Percentiles rank a stretch among this genome's conserved stretches.
phyloP scores from a whole-genome alignment of 2,888 invertebrate genomes.

The Lacanobia wlatinum region DNA sequence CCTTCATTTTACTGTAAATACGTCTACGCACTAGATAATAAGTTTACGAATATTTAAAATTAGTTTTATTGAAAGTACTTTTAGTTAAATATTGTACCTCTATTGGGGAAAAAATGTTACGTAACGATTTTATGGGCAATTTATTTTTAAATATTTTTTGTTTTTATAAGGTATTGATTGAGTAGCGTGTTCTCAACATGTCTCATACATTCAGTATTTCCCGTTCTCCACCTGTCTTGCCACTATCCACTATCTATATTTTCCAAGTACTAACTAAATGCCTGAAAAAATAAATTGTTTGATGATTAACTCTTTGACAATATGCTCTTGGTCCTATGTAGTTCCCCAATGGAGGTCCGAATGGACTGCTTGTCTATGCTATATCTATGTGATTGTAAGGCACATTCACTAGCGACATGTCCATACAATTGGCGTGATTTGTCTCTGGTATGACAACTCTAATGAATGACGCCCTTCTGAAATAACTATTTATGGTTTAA shows the following conservation, averaged over 20 bases:
- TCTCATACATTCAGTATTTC: conserved; percentile 9
- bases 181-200: not conserved
- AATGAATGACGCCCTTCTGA: conserved; percentile 17
- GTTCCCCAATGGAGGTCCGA: conserved; percentile 44
- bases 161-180: not conserved
- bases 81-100: conserved; percentile 53
- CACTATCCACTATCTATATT: conserved; percentile 17
- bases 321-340: not conserved
- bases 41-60: conserved; percentile 58
- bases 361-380: conserved; percentile 2
- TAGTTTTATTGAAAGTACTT: conserved; percentile 49
- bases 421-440: too few species aligned
- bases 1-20: conserved; percentile 55
- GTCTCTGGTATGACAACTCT: not conserved
- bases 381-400: not conserved
- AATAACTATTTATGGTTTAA: not conserved
- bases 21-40: conserved; percentile 52
- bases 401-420: conserved; percentile 9
- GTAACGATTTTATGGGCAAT: conserved; percentile 27
- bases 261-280: not conserved
- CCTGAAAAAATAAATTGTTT: not conserved
- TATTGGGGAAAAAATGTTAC: conserved; percentile 50
- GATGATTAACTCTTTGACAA: not conserved
- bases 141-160: conserved; percentile 32
- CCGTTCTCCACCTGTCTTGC: conserved; percentile 37